These are phyloP conservation scores for Numenius arquata DNA, from an alignment of 2,113 vertebrate genomes.

Conservation along the genomic window DNA sequence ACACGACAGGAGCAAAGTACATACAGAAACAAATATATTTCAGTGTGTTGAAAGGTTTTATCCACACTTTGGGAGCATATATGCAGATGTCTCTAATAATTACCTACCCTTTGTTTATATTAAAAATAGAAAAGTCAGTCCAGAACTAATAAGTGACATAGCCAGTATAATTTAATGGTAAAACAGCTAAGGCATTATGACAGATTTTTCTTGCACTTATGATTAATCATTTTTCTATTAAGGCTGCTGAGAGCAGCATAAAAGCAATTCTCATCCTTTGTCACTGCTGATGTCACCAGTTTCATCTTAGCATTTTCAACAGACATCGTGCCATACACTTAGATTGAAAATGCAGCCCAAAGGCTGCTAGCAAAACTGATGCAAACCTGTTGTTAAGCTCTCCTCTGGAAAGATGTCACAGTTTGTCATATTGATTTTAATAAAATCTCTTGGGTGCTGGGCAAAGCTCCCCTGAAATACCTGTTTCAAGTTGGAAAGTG, in stretches of 20 bases:
- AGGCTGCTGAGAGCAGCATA: conserved; percentile 5
- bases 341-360: conserved; percentile 1
- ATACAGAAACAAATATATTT: not conserved
- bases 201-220: not conserved
- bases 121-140: conserved; percentile 29
- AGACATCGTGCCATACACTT: not conserved
- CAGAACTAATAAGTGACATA: conserved; percentile 2
- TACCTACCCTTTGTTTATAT: conserved; percentile 6
- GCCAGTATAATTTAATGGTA: not conserved
- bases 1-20: not conserved
- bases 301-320: conserved; percentile 30
- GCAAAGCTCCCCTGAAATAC: not conserved
- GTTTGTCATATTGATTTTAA: not conserved
- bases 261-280: conserved; percentile 21
- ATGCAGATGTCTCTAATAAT: conserved; percentile 1
- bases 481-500: not conserved
- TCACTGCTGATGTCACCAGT: conserved; percentile 43
- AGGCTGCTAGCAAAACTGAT: not conserved
- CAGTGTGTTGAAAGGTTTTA: conserved; percentile 29
- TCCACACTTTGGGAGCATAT: not conserved
- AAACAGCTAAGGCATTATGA: not conserved
- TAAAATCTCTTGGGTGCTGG: not conserved
- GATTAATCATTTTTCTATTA: conserved; percentile 28
- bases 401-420: not conserved
- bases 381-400: not conserved